Base-by-base conservation (phyloP, 2,888 invertebrate genomes). In the Empis stercorea region DNA sequence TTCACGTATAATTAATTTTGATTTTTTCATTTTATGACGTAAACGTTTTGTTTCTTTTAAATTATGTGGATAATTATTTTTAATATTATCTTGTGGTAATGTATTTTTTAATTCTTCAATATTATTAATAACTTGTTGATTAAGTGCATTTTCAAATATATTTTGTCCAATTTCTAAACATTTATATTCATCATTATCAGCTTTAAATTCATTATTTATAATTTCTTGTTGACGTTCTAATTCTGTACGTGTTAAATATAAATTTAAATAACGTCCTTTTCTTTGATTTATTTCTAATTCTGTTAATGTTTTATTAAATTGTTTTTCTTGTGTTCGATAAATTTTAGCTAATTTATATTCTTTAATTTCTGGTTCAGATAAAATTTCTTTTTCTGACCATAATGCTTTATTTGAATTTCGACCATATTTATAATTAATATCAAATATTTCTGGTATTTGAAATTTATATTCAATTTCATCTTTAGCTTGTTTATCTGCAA, bases 61-160 rank as follows among this genome's bases (percentile, higher is more conserved):
- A 0, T 60, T 68, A 39, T 65, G 62, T 0, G 67, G 68, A 48
- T 59, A 66, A 17, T 49, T 54, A 53, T 53, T n/a, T 58, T 30
- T 1, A 48, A 44, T 10, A 44, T 11, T 36, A 36, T n/a, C 23
- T 58, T 55, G 2, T 57, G 54, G 14, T 53, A 46, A 5, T 51
- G 53, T 23, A 58, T 55, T 40, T 60, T 61, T 1, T 27, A 40
- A 14, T 14, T n/a, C 10, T n/a, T 40, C 27, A 2, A 10, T 14
- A 11, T 20, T 20, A 11, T 56, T 56, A 1, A 10, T 44, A 6
- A 46, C 30, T 23, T 46, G 45, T 6, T 50, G 43, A 30, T 48
- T 45, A 4, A 52, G 39, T 10, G 44, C 11, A 6, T 23, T 1
- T 3, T 40, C 16, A 13, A 53, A n/a, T 16, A 47, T 39, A 16